Evolutionary conservation across 2,797 vertebrate species (phyloP).

Genomic region (Tragopan temminckii): DNA sequence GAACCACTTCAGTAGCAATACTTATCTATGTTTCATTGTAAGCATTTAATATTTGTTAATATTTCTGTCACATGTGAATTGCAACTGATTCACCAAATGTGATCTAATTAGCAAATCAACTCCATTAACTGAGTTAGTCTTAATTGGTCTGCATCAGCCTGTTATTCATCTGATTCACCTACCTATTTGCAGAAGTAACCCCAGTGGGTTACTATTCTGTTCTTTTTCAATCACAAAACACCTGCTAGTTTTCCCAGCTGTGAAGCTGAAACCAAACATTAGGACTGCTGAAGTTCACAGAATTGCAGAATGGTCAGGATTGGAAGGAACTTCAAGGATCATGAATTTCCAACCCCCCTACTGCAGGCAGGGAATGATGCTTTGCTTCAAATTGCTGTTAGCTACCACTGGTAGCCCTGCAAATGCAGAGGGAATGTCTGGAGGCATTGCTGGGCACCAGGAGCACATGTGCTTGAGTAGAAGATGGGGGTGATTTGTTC

Average conservation of each 20-base stretch:
- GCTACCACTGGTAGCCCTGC: not conserved
- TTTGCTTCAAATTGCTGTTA: not conserved
- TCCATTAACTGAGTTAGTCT: slow-evolving; percentile 45
- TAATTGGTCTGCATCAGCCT: slow-evolving; percentile 53
- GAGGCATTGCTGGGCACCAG: not conserved
- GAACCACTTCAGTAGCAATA: not conserved
- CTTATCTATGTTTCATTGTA: slow-evolving; percentile 39
- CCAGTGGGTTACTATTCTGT: slow-evolving; percentile 20
- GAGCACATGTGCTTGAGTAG: accelerated
- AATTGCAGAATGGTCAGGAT: too few relatives aligned
- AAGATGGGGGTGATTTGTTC: not conserved
- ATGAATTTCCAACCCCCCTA: too few relatives aligned
- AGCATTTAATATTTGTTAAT: slow-evolving; percentile 29
- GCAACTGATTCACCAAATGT: slow-evolving; percentile 49
- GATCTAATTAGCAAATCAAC: slow-evolving; percentile 65
- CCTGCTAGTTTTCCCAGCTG: slow-evolving; percentile 40
- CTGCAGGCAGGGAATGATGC: not conserved
- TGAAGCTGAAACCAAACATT: slow-evolving; percentile 8
- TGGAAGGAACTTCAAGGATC: too few relatives aligned
- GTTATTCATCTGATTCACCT: slow-evolving; percentile 41
- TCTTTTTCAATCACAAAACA: slow-evolving; percentile 28
- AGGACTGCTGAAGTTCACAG: not conserved
- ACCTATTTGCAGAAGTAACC: slow-evolving; percentile 9
- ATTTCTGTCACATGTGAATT: slow-evolving; percentile 49
- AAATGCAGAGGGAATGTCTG: not conserved